Percentiles rank a stretch among this genome's conserved stretches.
phyloP scores from a whole-genome alignment of 2,113 vertebrate species.

The Spermophilus dauricus region DNA sequence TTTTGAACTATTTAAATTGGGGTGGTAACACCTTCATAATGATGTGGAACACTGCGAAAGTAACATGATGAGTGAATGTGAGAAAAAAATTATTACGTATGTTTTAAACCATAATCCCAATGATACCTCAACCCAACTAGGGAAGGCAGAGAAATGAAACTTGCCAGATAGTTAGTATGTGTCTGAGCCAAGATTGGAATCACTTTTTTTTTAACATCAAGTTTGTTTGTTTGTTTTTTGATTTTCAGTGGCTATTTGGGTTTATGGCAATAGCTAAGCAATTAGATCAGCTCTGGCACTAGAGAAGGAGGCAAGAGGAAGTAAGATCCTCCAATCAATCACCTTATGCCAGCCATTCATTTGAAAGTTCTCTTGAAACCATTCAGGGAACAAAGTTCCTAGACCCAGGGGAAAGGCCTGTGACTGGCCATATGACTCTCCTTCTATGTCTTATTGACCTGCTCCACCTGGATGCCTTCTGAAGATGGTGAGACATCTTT shows the following conservation, averaged over 20 bases:
- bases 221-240: neutral
- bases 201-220: slow-evolving; percentile 37
- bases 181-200: neutral
- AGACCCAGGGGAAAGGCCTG: neutral
- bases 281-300: neutral
- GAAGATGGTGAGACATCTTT: neutral
- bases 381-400: neutral
- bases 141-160: slow-evolving; percentile 21
- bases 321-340: slow-evolving; percentile 10
- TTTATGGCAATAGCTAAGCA: neutral
- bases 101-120: neutral
- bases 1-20: slow-evolving; percentile 37
- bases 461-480: neutral
- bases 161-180: neutral
- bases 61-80: neutral
- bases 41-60: neutral
- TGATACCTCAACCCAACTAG: neutral
- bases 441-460: neutral
- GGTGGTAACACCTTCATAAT: neutral
- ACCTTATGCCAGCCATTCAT: neutral
- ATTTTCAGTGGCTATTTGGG: neutral
- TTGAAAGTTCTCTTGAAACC: slow-evolving; percentile 25
- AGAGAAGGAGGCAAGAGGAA: neutral
- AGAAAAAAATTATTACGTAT: slow-evolving; percentile 7
- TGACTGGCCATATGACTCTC: neutral